Conservation (phyloP, 37 sponge, comb jelly and placozoan genomes). For the Crambe crambe region DNA sequence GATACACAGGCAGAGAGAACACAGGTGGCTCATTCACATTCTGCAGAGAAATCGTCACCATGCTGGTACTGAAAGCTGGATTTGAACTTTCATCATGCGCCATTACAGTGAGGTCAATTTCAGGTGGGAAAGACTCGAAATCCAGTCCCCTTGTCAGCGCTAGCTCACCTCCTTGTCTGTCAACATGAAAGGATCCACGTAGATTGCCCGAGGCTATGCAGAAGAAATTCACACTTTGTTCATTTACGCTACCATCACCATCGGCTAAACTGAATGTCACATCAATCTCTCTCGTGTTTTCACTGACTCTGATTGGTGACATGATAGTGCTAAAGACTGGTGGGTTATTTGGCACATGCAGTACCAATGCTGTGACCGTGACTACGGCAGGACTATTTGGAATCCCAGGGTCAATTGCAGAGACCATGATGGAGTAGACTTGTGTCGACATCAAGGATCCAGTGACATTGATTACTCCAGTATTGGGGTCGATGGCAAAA, state of each 20-base stretch:
- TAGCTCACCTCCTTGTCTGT: slow-evolving; percentile 13
- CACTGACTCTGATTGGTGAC: slow-evolving; percentile 6
- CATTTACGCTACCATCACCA: slow-evolving; percentile 15
- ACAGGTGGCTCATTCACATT: slow-evolving; percentile 55
- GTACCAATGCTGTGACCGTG: slow-evolving; percentile 10
- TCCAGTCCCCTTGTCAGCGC: slow-evolving; percentile 4
- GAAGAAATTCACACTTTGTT: slow-evolving; percentile 41
- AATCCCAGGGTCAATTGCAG: slow-evolving; percentile 29
- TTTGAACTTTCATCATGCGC: slow-evolving; percentile 65
- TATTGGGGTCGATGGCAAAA: slow-evolving; percentile 31
- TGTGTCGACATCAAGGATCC: neutral
- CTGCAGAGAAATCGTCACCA: slow-evolving; percentile 22
- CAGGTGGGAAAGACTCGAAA: slow-evolving; percentile 30
- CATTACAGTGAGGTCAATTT: slow-evolving; percentile 25
- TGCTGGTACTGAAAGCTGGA: slow-evolving; percentile 2
- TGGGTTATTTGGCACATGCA: slow-evolving; percentile 41
- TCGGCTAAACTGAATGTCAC: neutral
- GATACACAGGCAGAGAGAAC: slow-evolving; percentile 36
- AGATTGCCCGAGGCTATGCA: slow-evolving; percentile 60
- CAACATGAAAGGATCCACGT: slow-evolving; percentile 17
- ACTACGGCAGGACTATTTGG: neutral
- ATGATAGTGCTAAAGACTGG: slow-evolving; percentile 15
- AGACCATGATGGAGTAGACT: slow-evolving; percentile 16
- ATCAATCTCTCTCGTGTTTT: slow-evolving; percentile 16
- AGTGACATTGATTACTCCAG: slow-evolving; percentile 36